Evolutionary conservation across 2,888 invertebrate genomes (phyloP), one percentile per base, ranked within the genome.

Genomic region (Eretmocerus hayati): DNA sequence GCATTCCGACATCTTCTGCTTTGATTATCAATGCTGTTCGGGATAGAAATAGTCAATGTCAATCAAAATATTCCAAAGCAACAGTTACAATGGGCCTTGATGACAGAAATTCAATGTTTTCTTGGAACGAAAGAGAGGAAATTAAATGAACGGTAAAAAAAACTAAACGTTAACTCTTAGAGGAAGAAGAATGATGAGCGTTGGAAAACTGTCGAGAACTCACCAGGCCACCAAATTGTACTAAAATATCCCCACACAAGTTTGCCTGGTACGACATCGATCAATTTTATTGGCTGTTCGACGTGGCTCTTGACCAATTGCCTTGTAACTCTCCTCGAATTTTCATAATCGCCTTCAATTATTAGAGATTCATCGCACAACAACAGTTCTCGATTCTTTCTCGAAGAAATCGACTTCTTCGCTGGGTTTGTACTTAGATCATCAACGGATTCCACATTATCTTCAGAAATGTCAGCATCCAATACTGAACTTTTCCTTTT

Each of bases 201-300:
- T n/a, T n/a, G n/a, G 30, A 30, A 30, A 35, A 18, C 15, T 3
- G 18, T 35, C 5, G 15, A 19, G 21, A 42, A 40, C 53, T 58
- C 54, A 62, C 66, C 69, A 53, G 69, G 67, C 67, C 67, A 69
- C 67, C 67, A 68, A 21, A 62, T 63, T 22, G 46, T 55, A 22
- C 48, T 36, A 26, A 62, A 67, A 32, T 48, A 58, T n/a, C 66
- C 68, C 69, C 68, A 69, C 3, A 69, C 59, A n/a, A 69, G 47
- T 16, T 62, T 67, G 2, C 68, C 69, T 9, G 51, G 54, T 2
- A 16, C 31, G 31, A 41, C 41, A 4, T 51, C 41, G 5, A 54
- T 22, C 9, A 2, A 9, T 16, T 37, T 48, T 5, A 31, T 19
- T 2, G 42, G 33, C 30, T 46, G 39, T 1, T 48, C 44, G 21